Percentiles rank a stretch among this genome's conserved stretches.
Evolutionary conservation across 2,797 vertebrate species (phyloP).

Genomic region (Remorina albescens): DNA sequence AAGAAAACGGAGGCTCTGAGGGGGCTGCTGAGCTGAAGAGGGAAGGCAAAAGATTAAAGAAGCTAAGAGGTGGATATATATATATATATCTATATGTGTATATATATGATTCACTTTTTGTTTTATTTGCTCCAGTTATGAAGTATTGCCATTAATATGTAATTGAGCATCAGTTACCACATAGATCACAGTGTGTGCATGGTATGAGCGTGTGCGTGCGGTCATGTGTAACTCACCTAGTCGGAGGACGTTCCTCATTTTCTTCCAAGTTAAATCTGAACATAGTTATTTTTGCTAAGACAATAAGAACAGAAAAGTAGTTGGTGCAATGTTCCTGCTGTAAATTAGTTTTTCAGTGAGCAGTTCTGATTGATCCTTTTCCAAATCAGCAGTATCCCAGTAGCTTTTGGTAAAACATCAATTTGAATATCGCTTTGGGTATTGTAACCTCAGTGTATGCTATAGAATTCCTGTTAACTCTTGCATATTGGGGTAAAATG

Average conservation of each 20-base stretch:
- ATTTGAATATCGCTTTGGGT: constrained; percentile 48
- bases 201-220: constrained; percentile 65
- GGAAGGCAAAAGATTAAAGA: constrained; percentile 80
- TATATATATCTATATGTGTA: no score
- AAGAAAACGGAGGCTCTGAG: constrained; percentile 56
- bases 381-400: constrained; percentile 35
- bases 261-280: constrained; percentile 18
- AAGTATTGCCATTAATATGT: constrained; percentile 60
- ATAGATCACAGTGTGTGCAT: constrained; percentile 60
- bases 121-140: constrained; percentile 58
- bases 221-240: constrained; percentile 40
- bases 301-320: constrained; percentile 51
- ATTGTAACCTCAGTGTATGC: constrained; percentile 43
- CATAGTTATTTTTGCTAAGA: constrained; percentile 63
- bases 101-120: constrained; percentile 80
- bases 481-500: constrained; percentile 34
- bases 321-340: constrained; percentile 50
- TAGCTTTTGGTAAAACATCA: constrained; percentile 42
- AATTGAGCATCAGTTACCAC: constrained; percentile 32
- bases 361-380: constrained; percentile 59
- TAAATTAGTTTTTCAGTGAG: constrained; percentile 52
- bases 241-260: constrained; percentile 21
- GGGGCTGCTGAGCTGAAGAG: constrained; percentile 61
- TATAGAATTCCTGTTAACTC: constrained; percentile 52
- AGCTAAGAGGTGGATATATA: constrained; percentile 85